Conservation (phyloP, 1,140 invertebrate genomes). For the Planococcus citri region DNA sequence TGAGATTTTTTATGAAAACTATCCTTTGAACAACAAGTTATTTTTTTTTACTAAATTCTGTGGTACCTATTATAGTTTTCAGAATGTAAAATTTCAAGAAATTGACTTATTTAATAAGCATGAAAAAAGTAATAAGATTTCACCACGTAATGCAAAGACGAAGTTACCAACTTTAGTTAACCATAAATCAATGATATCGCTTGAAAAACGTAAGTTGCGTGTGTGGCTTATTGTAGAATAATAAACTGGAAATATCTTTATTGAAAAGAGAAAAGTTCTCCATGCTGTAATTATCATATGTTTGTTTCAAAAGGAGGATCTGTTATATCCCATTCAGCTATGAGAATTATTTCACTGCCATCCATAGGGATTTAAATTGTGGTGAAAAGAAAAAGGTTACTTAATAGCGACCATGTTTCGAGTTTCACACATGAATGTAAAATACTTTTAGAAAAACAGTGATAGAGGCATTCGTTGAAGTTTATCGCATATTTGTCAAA, state of each 20-base stretch:
- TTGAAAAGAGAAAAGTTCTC: no score
- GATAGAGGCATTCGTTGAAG: background rate
- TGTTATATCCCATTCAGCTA: no score
- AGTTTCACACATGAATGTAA: no score
- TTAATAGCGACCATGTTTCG: no score
- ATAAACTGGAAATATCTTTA: background rate
- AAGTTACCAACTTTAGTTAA: background rate
- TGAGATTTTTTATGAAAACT: background rate
- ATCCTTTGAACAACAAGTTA: no score
- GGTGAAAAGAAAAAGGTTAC: no score
- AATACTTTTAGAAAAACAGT: no score
- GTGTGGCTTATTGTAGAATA: background rate
- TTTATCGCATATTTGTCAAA: background rate
- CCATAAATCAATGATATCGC: constrained; percentile 11
- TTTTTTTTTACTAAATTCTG: background rate
- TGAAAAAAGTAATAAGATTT: background rate
- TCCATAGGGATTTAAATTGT: no score
- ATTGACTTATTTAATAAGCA: constrained; percentile 22
- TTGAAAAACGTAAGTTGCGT: constrained; percentile 8
- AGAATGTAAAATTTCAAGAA: constrained; percentile 28
- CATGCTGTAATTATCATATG: no score
- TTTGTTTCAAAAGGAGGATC: no score
- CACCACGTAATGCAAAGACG: background rate
- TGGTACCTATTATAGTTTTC: constrained; percentile 23
- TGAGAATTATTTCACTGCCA: no score